Base-by-base conservation (phyloP, 2,113 vertebrate genomes). In the Cepphus grylle region DNA sequence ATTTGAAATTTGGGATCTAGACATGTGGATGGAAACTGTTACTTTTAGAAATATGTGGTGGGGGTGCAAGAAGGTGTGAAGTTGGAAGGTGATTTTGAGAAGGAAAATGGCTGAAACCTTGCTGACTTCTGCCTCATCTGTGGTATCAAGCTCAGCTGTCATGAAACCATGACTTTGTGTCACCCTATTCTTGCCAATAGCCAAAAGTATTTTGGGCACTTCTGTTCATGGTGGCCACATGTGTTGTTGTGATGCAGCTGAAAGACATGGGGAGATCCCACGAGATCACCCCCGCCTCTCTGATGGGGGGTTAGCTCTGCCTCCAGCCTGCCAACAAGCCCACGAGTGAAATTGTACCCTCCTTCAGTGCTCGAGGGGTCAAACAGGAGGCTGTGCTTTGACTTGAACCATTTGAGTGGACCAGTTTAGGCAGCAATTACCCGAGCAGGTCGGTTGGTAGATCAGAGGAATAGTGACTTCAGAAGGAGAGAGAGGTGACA, bases 241-340 rank as follows among this genome's bases (percentile, higher is more conserved):
- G 9, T n/a, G 16, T 0, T 70, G 29, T 20, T 77, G 20, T 69
- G 55, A 12, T 79, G 26, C 38, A 61, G 30, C 89, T 72, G 80
- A 70, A 17, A 53, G 30, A 36, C 1, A 0, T 5, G 38, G 42
- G 29, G 36, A 16, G 8, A 40, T 49, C 26, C 26, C 1, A 0
- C 1, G 11, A 55, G 43, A 14, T 36, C 26, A 38, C 6, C 17
- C 36, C 43, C 56, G n/a, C 17, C 20, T 40, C n/a, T 78, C 66
- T 82, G 9, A 43, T 38, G 15, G 2, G 10, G 14, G 21, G 4
- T 65, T 40, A 30, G 19, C 38, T 32, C 42, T 90, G 49, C 47
- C 8, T 65, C 19, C 43, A 80, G 25, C 34, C 61, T 63, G 29
- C 38, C 43, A 43, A 0, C 2, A 10, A 11, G 65, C 9, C 8